Conservation (phyloP, 2,113 vertebrate genomes). For the Phalacrocorax aristotelis region DNA sequence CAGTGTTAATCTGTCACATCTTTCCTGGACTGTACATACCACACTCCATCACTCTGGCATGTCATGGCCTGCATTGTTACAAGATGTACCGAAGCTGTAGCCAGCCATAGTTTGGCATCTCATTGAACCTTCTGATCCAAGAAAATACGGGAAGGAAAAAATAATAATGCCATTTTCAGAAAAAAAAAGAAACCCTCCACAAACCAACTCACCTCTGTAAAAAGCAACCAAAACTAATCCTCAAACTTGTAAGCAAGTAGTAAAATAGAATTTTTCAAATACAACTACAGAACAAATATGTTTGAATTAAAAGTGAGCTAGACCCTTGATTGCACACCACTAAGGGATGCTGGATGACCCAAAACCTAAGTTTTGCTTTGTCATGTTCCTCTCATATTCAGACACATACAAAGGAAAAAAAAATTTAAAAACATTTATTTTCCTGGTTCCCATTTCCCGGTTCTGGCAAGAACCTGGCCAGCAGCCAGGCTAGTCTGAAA, state of each 20-base stretch:
- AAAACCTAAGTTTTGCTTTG: neutral
- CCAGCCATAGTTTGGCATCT: constrained; percentile 50
- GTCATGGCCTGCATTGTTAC: constrained; percentile 55
- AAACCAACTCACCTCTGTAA: neutral
- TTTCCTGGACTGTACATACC: constrained; percentile 34
- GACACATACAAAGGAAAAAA: neutral
- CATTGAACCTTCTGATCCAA: constrained; percentile 52
- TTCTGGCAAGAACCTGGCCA: neutral
- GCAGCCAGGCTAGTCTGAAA: constrained; percentile 11
- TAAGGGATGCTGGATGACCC: neutral
- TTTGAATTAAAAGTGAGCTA: neutral
- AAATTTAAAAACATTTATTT: neutral
- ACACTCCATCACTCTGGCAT: constrained; percentile 49
- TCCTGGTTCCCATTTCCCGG: neutral
- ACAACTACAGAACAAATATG: neutral
- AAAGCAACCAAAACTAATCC: neutral
- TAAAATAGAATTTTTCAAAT: neutral
- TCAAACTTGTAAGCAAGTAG: neutral
- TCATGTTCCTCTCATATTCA: neutral
- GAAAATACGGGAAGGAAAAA: constrained; percentile 43
- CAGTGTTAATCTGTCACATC: constrained; percentile 45
- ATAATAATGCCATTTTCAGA: neutral
- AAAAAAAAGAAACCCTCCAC: neutral
- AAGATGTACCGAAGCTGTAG: constrained; percentile 45
- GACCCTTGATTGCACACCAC: neutral